Evolutionary conservation across 2,797 vertebrate genomes (phyloP).

Genomic region (Gallinago nigripennis): DNA sequence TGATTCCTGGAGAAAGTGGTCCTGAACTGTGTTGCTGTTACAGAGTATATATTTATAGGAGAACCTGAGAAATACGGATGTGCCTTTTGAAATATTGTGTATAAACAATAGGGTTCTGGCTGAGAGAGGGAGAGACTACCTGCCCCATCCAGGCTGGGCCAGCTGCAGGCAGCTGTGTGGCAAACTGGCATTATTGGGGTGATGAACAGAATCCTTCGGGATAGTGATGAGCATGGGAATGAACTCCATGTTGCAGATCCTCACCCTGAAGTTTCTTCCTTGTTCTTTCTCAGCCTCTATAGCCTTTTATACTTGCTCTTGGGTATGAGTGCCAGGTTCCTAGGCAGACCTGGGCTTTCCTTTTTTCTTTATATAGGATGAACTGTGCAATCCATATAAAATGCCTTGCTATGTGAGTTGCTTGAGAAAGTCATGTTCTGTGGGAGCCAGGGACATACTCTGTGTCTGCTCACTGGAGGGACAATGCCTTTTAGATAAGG

Average conservation of each 20-base stretch:
- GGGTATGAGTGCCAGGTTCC: background rate
- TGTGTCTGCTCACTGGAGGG: background rate
- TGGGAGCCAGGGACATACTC: accelerated
- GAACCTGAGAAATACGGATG: background rate
- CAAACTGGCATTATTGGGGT: background rate
- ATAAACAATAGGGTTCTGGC: background rate
- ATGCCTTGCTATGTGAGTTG: background rate
- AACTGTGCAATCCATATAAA: background rate
- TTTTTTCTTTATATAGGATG: background rate
- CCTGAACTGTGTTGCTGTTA: background rate
- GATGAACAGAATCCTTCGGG: background rate
- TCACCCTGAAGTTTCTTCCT: background rate
- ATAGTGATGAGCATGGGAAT: background rate
- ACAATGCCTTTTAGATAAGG: background rate
- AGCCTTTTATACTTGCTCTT: background rate
- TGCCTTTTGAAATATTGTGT: background rate
- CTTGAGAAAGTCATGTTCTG: background rate
- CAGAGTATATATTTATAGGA: background rate
- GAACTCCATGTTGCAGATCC: background rate
- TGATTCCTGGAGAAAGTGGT: background rate
- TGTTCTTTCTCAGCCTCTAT: background rate
- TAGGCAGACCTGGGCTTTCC: background rate
- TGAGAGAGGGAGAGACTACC: background rate
- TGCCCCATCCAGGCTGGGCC: background rate
- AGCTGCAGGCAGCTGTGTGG: background rate